Evolutionary conservation across 2,797 vertebrate species (phyloP).

Genomic region (Acipenser ruthenus): DNA sequence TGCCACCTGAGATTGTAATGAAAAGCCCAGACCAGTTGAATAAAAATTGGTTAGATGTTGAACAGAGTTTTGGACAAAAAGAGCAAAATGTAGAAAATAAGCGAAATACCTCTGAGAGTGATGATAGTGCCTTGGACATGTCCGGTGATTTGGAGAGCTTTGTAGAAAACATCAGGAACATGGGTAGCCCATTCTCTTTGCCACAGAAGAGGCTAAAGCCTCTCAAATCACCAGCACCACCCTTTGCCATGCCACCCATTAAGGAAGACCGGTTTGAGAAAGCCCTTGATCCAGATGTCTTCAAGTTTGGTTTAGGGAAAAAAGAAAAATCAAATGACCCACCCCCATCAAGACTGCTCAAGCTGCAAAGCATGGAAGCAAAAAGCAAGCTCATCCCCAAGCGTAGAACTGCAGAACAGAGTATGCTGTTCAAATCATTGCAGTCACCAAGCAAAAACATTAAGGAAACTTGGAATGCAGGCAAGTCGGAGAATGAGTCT

Average conservation of each 20-base stretch:
- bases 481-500: slow-evolving; percentile 48
- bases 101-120: slow-evolving; percentile 53
- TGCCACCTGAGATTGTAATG: not conserved
- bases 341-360: slow-evolving; percentile 70
- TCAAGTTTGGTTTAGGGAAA: slow-evolving; percentile 79
- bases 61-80: slow-evolving; percentile 39
- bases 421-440: slow-evolving; percentile 64
- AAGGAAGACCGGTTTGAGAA: slow-evolving; percentile 86
- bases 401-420: slow-evolving; percentile 66
- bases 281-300: slow-evolving; percentile 74
- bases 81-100: slow-evolving; percentile 37
- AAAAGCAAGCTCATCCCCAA: slow-evolving; percentile 56
- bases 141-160: slow-evolving; percentile 75
- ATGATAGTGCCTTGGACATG: slow-evolving; percentile 63
- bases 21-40: slow-evolving; percentile 17
- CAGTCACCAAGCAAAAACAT: slow-evolving; percentile 38
- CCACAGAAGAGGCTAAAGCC: slow-evolving; percentile 72
- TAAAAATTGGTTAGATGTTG: slow-evolving; percentile 56
- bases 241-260: slow-evolving; percentile 81
- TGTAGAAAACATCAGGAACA: slow-evolving; percentile 78
- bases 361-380: slow-evolving; percentile 64
- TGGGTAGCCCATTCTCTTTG: slow-evolving; percentile 66
- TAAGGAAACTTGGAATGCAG: slow-evolving; percentile 30
- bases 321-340: slow-evolving; percentile 49
- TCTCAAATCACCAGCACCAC: slow-evolving; percentile 63